phyloP scores from a whole-genome alignment of 2,113 vertebrate genomes.

The Prionailurus viverrinus region DNA sequence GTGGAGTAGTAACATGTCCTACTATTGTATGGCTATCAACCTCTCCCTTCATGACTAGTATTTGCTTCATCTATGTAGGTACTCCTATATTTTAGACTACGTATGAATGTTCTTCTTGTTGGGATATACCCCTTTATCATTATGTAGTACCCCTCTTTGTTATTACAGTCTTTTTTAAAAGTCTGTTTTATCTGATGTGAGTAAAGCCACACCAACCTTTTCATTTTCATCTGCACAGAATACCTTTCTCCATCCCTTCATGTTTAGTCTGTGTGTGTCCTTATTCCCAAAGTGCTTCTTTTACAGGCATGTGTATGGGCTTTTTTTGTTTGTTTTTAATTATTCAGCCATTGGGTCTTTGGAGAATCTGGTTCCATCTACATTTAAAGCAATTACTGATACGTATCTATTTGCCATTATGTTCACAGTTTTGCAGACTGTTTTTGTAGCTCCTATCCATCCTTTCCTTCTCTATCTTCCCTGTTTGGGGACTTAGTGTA shows the following conservation, averaged over 20 bases:
- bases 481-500: background rate
- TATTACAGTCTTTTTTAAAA: background rate
- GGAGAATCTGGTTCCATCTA: background rate
- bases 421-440: background rate
- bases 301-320: background rate
- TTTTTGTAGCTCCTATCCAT: background rate
- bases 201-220: background rate
- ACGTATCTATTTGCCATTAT: background rate
- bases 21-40: background rate
- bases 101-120: background rate
- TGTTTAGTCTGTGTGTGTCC: background rate
- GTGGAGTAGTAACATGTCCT: background rate
- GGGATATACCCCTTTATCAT: background rate
- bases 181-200: background rate
- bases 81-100: background rate
- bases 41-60: background rate
- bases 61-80: background rate
- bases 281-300: background rate
- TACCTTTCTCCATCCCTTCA: background rate
- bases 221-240: background rate
- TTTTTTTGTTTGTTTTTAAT: background rate
- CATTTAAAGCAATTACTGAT: background rate
- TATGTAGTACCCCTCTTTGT: background rate
- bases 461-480: background rate
- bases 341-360: background rate